A percentile compares a stretch with the other conserved stretches of the same genome.
These are phyloP conservation scores for Diadophis punctatus DNA, from an alignment of 2,113 vertebrate species.

Conservation along the genomic window DNA sequence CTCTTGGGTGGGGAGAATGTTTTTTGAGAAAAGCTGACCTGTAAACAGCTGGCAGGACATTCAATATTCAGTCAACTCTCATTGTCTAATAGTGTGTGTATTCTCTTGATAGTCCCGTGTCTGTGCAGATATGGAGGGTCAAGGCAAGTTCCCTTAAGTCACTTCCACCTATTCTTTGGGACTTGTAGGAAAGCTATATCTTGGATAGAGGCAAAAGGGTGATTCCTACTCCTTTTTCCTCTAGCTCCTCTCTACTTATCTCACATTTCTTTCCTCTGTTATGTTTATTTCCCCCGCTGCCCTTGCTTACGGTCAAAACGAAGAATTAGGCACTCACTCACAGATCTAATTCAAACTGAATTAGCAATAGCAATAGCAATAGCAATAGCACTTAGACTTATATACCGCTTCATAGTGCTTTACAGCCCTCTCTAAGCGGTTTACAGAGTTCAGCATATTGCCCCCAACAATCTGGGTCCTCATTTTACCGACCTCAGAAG, in stretches of 20 bases:
- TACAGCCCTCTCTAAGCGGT: too few relatives aligned
- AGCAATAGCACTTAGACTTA: too few relatives aligned
- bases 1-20: neutral
- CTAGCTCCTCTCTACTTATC: neutral
- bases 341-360: neutral
- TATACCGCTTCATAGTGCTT: too few relatives aligned
- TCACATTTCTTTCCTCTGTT: neutral
- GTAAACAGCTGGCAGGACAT: neutral
- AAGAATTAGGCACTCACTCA: too few relatives aligned
- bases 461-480: too few relatives aligned
- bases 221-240: neutral
- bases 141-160: neutral
- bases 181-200: neutral
- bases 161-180: constrained; percentile 14
- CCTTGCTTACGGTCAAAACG: neutral
- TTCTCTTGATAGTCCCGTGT: neutral
- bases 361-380: too few relatives aligned
- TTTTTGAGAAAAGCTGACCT: neutral
- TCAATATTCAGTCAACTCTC: neutral
- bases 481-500: too few relatives aligned
- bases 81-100: neutral
- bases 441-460: too few relatives aligned
- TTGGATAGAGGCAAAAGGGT: neutral
- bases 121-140: neutral
- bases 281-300: neutral